phyloP scores from a whole-genome alignment of 2,113 vertebrate genomes.

The Chaetorhynchus papuensis region DNA sequence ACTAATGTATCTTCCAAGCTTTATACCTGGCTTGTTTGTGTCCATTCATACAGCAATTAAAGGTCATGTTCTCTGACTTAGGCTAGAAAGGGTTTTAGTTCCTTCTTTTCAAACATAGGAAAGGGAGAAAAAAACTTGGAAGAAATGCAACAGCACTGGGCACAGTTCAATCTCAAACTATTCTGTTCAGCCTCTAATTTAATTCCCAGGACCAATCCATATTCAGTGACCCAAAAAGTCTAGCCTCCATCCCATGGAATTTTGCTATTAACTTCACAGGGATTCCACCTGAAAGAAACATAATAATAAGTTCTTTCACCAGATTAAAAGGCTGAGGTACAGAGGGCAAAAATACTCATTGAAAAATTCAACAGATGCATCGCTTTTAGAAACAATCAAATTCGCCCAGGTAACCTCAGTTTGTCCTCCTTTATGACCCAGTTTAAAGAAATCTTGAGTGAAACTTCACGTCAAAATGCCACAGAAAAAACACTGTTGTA shows the following conservation, averaged over 20 bases:
- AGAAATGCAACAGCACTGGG: background rate
- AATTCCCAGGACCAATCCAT: background rate
- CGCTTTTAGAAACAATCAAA: background rate
- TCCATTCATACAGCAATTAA: background rate
- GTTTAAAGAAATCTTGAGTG: background rate
- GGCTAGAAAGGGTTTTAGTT: background rate
- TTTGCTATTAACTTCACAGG: background rate
- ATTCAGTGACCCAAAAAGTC: background rate
- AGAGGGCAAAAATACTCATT: background rate
- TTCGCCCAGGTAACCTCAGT: background rate
- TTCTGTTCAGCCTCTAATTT: background rate
- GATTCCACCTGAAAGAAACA: background rate
- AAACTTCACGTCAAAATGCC: background rate
- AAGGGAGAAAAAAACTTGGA: background rate
- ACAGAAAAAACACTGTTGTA: background rate
- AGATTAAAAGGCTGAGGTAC: background rate
- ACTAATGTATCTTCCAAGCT: background rate
- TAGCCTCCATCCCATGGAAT: background rate
- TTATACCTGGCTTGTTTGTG: background rate
- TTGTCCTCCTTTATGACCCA: background rate
- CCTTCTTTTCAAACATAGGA: background rate
- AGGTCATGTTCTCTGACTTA: background rate
- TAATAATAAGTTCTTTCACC: background rate
- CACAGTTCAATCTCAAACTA: background rate
- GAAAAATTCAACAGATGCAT: constrained; percentile 28